Evolutionary conservation across 1,140 invertebrate species (phyloP).

Genomic region (Stegodyphus mimosarum): DNA sequence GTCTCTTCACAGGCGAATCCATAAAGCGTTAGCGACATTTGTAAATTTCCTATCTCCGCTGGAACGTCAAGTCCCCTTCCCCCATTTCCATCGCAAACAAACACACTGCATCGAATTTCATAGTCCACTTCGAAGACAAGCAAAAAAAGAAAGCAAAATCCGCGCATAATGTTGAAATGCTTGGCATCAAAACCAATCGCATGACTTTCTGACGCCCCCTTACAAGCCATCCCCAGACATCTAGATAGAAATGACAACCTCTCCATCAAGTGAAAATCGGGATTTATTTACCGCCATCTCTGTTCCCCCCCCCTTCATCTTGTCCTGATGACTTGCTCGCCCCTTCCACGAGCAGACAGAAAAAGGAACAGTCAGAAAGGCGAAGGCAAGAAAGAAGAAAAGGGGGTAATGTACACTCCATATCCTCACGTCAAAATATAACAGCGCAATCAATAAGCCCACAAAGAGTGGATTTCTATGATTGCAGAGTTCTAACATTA

Average conservation of each 20-base stretch:
- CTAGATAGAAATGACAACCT: conserved; percentile 15
- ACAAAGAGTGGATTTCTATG: conserved; percentile 41
- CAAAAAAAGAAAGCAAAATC: no score
- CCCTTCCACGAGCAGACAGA: neutral
- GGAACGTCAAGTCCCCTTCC: no score
- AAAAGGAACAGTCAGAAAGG: neutral
- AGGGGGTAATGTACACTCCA: conserved; percentile 40
- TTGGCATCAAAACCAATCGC: neutral
- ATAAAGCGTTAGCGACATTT: no score
- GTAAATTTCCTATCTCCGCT: no score
- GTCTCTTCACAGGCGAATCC: no score
- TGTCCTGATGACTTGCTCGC: conserved; percentile 12
- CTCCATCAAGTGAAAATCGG: conserved; percentile 30
- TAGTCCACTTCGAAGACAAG: no score
- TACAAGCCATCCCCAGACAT: neutral
- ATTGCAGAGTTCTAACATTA: conserved; percentile 45
- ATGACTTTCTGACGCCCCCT: conserved; percentile 24
- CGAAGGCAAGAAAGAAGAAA: neutral
- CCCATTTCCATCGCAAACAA: no score
- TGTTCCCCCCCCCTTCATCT: neutral
- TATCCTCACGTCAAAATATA: conserved; percentile 34
- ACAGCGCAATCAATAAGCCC: conserved; percentile 47
- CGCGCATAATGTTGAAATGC: neutral
- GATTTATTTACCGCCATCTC: conserved; percentile 38
- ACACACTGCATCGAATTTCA: no score